A percentile compares a stretch with the other conserved stretches of the same genome.
These are phyloP conservation scores for Heterodera filipjevi DNA, from an alignment of 2,888 invertebrate species.

Conservation along the genomic window DNA sequence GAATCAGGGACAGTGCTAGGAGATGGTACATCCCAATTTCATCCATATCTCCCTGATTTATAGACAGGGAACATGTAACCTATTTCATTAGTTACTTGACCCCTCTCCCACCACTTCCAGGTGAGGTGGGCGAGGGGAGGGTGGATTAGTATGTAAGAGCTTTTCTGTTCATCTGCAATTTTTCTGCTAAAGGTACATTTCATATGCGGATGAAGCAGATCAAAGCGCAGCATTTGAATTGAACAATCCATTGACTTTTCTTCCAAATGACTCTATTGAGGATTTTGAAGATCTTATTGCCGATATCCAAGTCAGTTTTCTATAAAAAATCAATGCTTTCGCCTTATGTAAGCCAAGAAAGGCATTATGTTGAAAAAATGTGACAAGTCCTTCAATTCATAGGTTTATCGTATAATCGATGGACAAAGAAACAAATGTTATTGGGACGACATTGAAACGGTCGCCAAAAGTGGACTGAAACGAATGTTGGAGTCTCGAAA, in stretches of 20 bases:
- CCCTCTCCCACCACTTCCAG: too few species aligned
- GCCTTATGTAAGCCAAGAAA: too few species aligned
- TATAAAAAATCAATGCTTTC: background rate
- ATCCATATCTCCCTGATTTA: too few species aligned
- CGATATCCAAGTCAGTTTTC: constrained; percentile 78
- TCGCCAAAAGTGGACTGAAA: constrained; percentile 44
- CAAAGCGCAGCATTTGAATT: constrained; percentile 92
- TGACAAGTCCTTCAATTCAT: background rate
- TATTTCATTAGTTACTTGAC: too few species aligned
- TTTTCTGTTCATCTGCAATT: too few species aligned
- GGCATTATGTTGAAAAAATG: constrained; percentile 20
- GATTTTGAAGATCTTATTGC: constrained; percentile 93
- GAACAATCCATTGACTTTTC: constrained; percentile 94
- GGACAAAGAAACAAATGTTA: constrained; percentile 39
- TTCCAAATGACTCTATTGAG: constrained; percentile 82
- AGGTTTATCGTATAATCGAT: constrained; percentile 36
- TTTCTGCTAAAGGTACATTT: constrained; percentile 48
- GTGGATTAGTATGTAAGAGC: too few species aligned
- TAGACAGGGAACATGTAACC: too few species aligned
- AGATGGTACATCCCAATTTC: too few species aligned
- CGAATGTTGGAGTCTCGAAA: constrained; percentile 37
- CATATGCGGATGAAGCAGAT: constrained; percentile 68
- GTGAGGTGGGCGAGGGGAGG: too few species aligned
- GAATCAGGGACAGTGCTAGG: too few species aligned
- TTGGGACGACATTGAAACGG: constrained; percentile 48